phyloP scores from a whole-genome alignment of 2,113 vertebrate genomes.

The Circaetus gallicus region DNA sequence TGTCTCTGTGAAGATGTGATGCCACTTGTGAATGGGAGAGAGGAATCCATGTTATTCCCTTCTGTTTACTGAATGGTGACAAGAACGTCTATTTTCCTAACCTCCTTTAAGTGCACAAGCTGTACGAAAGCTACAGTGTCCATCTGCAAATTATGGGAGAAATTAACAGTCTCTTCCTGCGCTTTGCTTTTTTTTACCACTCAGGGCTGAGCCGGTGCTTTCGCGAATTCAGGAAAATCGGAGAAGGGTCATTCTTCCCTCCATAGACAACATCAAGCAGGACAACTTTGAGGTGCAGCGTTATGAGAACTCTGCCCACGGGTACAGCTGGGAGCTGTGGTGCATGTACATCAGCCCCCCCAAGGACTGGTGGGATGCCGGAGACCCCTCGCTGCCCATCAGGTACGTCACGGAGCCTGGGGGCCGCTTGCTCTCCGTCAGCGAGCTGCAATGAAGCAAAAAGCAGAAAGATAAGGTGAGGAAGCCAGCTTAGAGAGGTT shows the following conservation, averaged over 20 bases:
- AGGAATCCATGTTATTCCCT: not conserved
- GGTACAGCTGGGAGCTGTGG: constrained; percentile 99
- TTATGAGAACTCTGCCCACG: constrained; percentile 94
- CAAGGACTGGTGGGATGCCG: constrained; percentile 95
- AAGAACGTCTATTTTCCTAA: not conserved
- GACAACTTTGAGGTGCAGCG: constrained; percentile 93
- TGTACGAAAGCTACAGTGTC: not conserved
- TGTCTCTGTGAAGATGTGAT: not conserved
- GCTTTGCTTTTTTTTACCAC: not conserved
- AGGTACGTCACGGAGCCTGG: constrained; percentile 66
- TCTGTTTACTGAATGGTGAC: not conserved
- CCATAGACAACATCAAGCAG: constrained; percentile 97
- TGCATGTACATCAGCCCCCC: constrained; percentile 99
- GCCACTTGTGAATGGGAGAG: not conserved
- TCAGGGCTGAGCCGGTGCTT: constrained; percentile 92
- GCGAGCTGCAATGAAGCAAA: not conserved
- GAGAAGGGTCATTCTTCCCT: constrained; percentile 90
- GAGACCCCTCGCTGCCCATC: constrained; percentile 92
- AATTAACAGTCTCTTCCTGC: not conserved
- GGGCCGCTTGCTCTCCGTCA: accelerated
- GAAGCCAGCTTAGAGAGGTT: not conserved
- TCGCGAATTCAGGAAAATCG: constrained; percentile 91
- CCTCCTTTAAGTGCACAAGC: not conserved
- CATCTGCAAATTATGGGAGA: not conserved
- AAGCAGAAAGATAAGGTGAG: not conserved